Evolutionary conservation across 1,140 invertebrate species (phyloP), one percentile per base, ranked within the genome.

Genomic region (Drosophila teissieri): DNA sequence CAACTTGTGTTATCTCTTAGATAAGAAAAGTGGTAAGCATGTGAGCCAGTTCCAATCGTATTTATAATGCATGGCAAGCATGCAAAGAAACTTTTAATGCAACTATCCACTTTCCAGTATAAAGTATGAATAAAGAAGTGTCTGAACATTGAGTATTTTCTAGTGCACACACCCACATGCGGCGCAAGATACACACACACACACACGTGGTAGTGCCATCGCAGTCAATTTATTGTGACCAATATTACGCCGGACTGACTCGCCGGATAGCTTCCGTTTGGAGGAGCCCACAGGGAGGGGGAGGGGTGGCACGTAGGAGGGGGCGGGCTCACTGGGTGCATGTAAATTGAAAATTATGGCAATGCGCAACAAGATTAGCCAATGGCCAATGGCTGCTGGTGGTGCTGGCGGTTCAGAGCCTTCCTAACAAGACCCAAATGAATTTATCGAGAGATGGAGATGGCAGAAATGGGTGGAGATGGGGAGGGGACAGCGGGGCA

Each of bases 261-360:
- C 48, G 31, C 56, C 37, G 52, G 36, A 58, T 44, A 15, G 52
- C 73, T 46, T 58, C 51, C 46, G 46, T 49, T 62, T 44, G 17
- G 24, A 0, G 24, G 24, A 4, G 24, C 4, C 24, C 24, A 24
- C 24, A 24, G 24, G 40, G 37, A 34, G 48, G 64, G 51, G 52
- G 24, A 12, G 15, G 24, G 40, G 19, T 19, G 19, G 19, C 19
- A 19, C 1, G 2, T 19, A 17, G 48, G 37, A 37, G 48, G 64
- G 51, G 52, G 19, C 14, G 15, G 24, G 40, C 19, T 14, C 56
- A 54, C 51, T 56, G 69, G 83, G 62, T 78, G 84, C 83, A 89
- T 89, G 84, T 89, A 89, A 89, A 89, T 89, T 89, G 84, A 89
- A 89, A 89, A 89, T 89, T 89, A 89, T 89, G 85, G 84, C 80